Base-by-base conservation (phyloP, 2,113 vertebrate genomes). In the Rutilus rutilus region DNA sequence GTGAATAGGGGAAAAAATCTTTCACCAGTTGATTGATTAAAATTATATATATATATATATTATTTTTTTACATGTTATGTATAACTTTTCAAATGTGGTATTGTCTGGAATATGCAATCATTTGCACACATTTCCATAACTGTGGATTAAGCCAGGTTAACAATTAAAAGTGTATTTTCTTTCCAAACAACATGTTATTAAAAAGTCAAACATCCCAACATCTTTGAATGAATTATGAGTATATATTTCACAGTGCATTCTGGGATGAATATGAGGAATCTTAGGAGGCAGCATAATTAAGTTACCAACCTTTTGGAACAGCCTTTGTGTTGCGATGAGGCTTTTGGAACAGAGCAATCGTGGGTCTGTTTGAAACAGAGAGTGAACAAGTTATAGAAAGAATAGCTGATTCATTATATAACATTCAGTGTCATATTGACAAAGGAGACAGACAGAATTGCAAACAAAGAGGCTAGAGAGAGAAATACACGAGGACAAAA, bases 351-450 rank as follows among this genome's bases (percentile, higher is more conserved):
- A 4, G 65, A 39, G 33, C 67, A 10, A 39, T 39, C 67, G 67
- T 71, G 50, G 69, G 50, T 83, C 64, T 82, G 80, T 82, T 45
- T 82, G 57, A 76, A 27, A 47, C 27, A 45, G 21, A 39, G 57
- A 23, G 21, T 59, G 57, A 62, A n/a, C 23, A 62, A 62, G 67
- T 71, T 71, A 1, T 42, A 6, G 36, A n/a, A 71, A 71, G 36
- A 71, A 42, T 23, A 45, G 45, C 36, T 60, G 69, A 78, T 78
- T 39, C 77, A 60, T 36, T 60, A 42, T 60, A 39, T 39, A 57
- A 60, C 57, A 42, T 79, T 42, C 77, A 42, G 57, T 62, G n/a
- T 79, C 77, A 62, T 79, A 45, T 25, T 62, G 57, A 79, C 54
- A 69, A 30, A 47, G n/a, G 57, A 69, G 45, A 39, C 15, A 75